phyloP scores from a whole-genome alignment of 2,113 vertebrate genomes.

The Ophthalmotilapia sp. region DNA sequence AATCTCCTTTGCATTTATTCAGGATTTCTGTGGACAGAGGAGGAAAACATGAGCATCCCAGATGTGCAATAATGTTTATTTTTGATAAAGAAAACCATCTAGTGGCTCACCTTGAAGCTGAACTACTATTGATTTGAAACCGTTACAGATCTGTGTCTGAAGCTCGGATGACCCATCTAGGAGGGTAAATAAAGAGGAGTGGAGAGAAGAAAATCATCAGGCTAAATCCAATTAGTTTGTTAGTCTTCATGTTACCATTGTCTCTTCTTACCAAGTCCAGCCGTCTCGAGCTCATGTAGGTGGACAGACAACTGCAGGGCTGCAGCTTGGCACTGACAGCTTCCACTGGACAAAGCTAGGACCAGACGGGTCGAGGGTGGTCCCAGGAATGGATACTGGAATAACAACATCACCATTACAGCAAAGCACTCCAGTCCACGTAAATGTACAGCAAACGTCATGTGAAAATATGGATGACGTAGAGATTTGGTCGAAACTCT shows the following conservation, averaged over 20 bases:
- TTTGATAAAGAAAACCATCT: not conserved
- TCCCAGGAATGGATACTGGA: constrained; percentile 89
- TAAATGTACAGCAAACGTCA: not conserved
- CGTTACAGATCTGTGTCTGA: constrained; percentile 88
- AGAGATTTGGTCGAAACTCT: not conserved
- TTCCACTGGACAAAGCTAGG: constrained; percentile 81
- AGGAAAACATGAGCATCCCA: not conserved
- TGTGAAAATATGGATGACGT: not conserved
- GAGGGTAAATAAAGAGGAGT: not conserved
- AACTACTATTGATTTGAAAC: constrained; percentile 83
- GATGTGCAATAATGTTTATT: not conserved
- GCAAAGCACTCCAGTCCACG: not conserved
- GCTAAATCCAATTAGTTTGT: not conserved
- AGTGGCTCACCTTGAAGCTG: constrained; percentile 84
- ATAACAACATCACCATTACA: not conserved
- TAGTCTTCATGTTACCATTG: not conserved
- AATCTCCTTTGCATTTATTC: constrained; percentile 87
- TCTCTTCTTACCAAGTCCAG: constrained; percentile 79
- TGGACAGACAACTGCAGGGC: constrained; percentile 84
- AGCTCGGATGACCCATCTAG: constrained; percentile 87
- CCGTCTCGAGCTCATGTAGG: constrained; percentile 86
- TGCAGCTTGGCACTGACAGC: constrained; percentile 87
- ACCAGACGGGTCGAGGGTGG: constrained; percentile 87
- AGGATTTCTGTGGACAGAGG: constrained; percentile 77
- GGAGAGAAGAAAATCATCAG: not conserved